Percentiles rank a stretch among this genome's conserved stretches.
Evolutionary conservation across 2,113 vertebrate species (phyloP).

Genomic region (Alethe diademata): DNA sequence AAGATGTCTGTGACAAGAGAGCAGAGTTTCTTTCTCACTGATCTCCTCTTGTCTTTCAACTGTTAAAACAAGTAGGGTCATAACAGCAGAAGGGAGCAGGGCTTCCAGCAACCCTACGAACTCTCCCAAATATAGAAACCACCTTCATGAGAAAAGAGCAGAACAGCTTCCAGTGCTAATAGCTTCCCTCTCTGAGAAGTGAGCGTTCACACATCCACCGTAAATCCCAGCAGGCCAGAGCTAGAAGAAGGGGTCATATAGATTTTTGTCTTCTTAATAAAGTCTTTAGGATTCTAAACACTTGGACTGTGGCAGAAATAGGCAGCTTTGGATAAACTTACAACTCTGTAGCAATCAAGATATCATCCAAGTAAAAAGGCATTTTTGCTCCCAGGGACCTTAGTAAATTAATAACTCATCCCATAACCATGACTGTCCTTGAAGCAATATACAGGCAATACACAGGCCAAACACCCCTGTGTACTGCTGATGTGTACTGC

Average conservation of each 20-base stretch:
- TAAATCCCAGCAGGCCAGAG: not conserved
- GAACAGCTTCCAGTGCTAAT: not conserved
- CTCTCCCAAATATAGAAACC: not conserved
- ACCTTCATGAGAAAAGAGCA: not conserved
- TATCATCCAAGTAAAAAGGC: not conserved
- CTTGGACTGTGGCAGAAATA: not conserved
- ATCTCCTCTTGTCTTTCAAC: not conserved
- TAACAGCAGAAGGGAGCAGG: not conserved
- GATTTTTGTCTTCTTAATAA: constrained; percentile 10
- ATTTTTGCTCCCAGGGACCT: not conserved
- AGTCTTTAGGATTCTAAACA: not conserved
- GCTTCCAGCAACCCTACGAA: not conserved
- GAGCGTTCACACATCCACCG: not conserved
- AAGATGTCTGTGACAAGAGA: not conserved
- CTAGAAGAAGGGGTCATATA: not conserved
- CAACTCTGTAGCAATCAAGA: not conserved
- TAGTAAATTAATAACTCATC: not conserved
- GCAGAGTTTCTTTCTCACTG: not conserved
- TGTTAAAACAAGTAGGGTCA: not conserved
- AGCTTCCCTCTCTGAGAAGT: not conserved
- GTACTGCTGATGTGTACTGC: not conserved
- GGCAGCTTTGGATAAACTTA: not conserved
- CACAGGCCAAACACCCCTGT: not conserved
- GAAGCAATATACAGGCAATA: not conserved
- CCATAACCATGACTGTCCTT: not conserved